phyloP scores from a whole-genome alignment of 2,888 invertebrate species.

The Tetropium fuscum region DNA sequence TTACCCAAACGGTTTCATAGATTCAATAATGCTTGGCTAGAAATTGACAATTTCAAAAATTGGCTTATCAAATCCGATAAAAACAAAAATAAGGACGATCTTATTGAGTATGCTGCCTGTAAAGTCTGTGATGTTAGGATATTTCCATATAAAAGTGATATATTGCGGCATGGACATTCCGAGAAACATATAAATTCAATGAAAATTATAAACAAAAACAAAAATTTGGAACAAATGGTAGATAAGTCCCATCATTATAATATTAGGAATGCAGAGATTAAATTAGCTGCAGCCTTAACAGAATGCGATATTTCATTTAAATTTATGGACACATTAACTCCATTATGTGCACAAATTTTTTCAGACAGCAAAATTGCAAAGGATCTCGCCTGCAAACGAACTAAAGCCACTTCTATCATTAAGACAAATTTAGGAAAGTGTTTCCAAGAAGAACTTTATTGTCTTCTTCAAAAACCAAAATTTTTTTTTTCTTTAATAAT shows the following conservation, averaged over 20 bases:
- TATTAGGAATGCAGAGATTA: constrained; percentile 25
- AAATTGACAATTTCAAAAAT: not conserved
- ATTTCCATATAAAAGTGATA: constrained; percentile 4
- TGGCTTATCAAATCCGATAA: constrained; percentile 7
- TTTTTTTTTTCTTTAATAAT: constrained; percentile 22
- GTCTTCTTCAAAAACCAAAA: constrained; percentile 2
- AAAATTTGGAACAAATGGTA: not conserved
- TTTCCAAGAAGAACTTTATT: constrained; percentile 15
- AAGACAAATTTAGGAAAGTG: constrained; percentile 8
- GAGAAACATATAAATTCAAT: constrained; percentile 2
- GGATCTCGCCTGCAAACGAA: constrained; percentile 21
- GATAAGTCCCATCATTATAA: not conserved
- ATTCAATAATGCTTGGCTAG: constrained; percentile 8
- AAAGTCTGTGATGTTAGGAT: constrained; percentile 1
- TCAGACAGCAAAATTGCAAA: constrained; percentile 30
- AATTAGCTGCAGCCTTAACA: constrained; percentile 30
- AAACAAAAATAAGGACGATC: too few relatives aligned
- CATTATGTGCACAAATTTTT: constrained; percentile 30
- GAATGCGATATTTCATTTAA: constrained; percentile 26
- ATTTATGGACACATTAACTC: constrained; percentile 34
- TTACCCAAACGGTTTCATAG: not conserved
- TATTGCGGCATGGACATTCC: not conserved
- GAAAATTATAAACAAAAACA: constrained; percentile 6
- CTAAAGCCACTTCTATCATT: constrained; percentile 22
- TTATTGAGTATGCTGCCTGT: constrained; percentile 6